phyloP scores from a whole-genome alignment of 1,140 invertebrate species.

The Zaprionus ghesquierei region DNA sequence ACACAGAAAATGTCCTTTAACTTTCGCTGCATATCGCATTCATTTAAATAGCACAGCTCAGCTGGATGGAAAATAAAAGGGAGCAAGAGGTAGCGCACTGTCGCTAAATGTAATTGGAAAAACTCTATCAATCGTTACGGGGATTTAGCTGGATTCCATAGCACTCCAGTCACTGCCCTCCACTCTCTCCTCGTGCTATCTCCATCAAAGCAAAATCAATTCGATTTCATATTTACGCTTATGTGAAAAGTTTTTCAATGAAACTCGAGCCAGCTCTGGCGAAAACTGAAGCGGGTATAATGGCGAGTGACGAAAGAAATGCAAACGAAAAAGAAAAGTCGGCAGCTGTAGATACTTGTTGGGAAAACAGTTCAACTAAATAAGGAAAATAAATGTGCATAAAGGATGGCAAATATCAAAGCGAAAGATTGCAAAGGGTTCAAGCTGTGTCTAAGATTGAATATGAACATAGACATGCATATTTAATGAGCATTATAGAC shows the following conservation, averaged over 20 bases:
- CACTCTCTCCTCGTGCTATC: background rate
- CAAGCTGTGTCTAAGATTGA: too few relatives aligned
- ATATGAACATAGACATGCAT: too few relatives aligned
- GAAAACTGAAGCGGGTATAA: background rate
- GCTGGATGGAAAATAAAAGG: background rate
- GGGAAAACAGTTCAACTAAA: background rate
- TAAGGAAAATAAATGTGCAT: background rate
- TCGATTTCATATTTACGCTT: slow-evolving; percentile 60
- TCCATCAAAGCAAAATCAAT: slow-evolving; percentile 56
- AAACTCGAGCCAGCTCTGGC: slow-evolving; percentile 42
- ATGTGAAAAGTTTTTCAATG: slow-evolving; percentile 71
- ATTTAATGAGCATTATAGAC: too few relatives aligned
- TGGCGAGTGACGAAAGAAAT: slow-evolving; percentile 11
- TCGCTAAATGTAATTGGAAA: slow-evolving; percentile 46
- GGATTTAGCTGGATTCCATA: slow-evolving; percentile 17
- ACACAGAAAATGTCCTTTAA: background rate
- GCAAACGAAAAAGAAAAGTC: slow-evolving; percentile 2
- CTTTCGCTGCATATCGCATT: background rate
- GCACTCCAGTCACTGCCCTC: background rate
- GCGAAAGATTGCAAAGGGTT: background rate
- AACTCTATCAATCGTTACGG: slow-evolving; percentile 25
- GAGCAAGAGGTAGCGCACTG: background rate
- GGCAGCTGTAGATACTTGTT: background rate
- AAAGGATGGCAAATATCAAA: background rate
- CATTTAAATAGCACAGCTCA: slow-evolving; percentile 6